Percentiles rank a stretch among this genome's conserved stretches.
Evolutionary conservation across 1,140 invertebrate genomes (phyloP).

Genomic region (Heliconius eleuchia): DNA sequence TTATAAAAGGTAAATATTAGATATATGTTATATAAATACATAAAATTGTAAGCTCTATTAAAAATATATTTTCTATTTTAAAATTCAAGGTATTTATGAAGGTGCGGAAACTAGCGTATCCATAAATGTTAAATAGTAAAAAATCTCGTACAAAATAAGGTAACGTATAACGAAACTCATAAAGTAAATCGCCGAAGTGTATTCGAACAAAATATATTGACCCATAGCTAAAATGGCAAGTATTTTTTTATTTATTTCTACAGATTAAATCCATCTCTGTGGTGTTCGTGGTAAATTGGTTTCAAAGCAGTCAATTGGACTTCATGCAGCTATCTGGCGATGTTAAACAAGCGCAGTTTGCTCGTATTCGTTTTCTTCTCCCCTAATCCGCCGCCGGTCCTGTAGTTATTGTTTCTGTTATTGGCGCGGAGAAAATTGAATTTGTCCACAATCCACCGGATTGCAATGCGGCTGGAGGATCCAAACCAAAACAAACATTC

Average conservation of each 20-base stretch:
- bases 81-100: too few species aligned
- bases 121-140: too few species aligned
- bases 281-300: conserved; percentile 7
- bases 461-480: conserved; percentile 56
- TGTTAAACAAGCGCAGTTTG: conserved; percentile 38
- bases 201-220: background rate
- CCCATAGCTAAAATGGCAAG: background rate
- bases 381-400: conserved; percentile 33
- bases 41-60: too few species aligned
- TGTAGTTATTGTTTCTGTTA: conserved; percentile 68
- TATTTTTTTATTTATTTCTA: background rate
- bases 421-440: conserved; percentile 73
- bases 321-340: conserved; percentile 26
- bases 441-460: conserved; percentile 69
- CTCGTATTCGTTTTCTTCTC: conserved; percentile 34
- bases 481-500: conserved; percentile 64
- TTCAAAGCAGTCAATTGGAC: conserved; percentile 29
- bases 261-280: conserved; percentile 6
- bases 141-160: too few species aligned
- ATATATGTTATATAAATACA: too few species aligned
- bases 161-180: background rate
- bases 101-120: too few species aligned
- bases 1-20: too few species aligned
- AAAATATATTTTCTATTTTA: too few species aligned
- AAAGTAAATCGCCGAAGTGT: background rate